These are phyloP conservation scores for Erythrocercus mccallii DNA, from an alignment of 2,113 vertebrate species.

Conservation along the genomic window DNA sequence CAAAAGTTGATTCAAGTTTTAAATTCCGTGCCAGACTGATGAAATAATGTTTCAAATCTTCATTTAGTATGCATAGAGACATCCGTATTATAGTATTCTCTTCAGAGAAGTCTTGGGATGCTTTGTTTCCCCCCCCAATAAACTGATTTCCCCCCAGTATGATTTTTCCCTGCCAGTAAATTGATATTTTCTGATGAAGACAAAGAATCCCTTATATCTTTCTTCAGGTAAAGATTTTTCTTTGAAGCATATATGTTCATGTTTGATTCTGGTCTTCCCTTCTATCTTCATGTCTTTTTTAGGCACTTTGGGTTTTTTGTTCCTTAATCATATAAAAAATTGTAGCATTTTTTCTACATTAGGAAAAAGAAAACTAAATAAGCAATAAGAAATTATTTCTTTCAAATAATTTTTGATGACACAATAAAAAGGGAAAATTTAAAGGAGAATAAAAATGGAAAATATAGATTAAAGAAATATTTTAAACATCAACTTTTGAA, in stretches of 20 bases:
- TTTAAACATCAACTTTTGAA: not conserved
- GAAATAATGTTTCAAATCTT: not conserved
- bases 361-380: not conserved
- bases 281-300: not conserved
- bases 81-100: not conserved
- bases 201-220: not conserved
- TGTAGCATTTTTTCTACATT: not conserved
- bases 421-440: not conserved
- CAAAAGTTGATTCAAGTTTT: not conserved
- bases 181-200: not conserved
- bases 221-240: not conserved
- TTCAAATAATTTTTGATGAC: not conserved
- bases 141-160: too few relatives aligned
- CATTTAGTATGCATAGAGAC: not conserved
- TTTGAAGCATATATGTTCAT: not conserved
- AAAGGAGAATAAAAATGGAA: not conserved
- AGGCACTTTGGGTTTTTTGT: fast-evolving
- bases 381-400: not conserved
- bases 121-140: not conserved
- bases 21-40: not conserved
- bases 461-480: not conserved
- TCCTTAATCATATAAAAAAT: not conserved
- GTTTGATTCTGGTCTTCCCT: not conserved
- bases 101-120: not conserved
- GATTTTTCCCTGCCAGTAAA: too few relatives aligned